phyloP scores from a whole-genome alignment of 2,113 vertebrate species.

The Oreochromis aureus region DNA sequence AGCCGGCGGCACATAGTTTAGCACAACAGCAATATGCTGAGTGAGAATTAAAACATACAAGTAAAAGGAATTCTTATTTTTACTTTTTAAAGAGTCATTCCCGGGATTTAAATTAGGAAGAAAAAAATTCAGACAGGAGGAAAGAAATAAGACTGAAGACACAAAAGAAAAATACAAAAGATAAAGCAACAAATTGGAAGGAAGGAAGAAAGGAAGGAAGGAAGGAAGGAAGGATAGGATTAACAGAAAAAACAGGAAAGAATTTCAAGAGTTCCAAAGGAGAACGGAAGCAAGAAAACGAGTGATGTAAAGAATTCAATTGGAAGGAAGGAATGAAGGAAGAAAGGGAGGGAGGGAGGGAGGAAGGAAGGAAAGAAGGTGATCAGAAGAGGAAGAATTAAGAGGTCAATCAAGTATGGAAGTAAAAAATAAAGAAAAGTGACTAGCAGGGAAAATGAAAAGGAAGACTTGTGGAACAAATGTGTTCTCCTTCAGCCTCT shows the following conservation, averaged over 20 bases:
- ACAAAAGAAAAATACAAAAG: not conserved
- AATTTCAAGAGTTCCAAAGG: not conserved
- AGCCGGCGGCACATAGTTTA: not conserved
- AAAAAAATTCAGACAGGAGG: not conserved
- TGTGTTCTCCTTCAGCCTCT: not conserved
- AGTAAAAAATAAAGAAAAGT: not conserved
- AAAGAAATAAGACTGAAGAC: not conserved
- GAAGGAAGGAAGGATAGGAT: no score
- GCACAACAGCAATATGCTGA: not conserved
- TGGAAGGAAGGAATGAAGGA: not conserved
- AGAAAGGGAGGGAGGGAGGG: not conserved
- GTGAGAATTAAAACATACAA: no score
- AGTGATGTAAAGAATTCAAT: not conserved
- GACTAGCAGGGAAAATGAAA: not conserved
- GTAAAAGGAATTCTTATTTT: not conserved
- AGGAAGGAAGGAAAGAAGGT: not conserved
- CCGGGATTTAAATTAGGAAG: not conserved
- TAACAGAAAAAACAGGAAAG: not conserved
- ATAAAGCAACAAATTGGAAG: not conserved
- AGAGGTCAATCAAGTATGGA: not conserved
- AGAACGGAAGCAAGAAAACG: not conserved
- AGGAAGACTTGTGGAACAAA: rapidly evolving
- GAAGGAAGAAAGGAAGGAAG: no score
- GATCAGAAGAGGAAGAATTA: not conserved
- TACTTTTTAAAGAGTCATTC: no score